A percentile compares a stretch with the other conserved stretches of the same genome.
These are phyloP conservation scores for Lerema accius DNA, from an alignment of 1,140 invertebrate genomes.

Conservation along the genomic window DNA sequence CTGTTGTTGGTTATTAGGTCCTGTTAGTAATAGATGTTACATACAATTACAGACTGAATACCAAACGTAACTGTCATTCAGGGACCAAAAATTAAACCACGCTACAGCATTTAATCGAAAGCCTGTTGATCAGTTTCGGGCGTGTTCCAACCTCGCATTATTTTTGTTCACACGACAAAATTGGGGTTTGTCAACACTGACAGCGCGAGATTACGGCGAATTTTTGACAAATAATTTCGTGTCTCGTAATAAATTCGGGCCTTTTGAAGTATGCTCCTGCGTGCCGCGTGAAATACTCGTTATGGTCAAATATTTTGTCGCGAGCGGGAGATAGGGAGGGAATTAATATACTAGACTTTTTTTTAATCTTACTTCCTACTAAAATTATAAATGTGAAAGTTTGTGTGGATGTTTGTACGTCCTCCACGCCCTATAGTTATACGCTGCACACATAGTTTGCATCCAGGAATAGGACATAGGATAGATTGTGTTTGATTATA, in stretches of 20 bases:
- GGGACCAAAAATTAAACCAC: background rate
- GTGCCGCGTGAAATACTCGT: constrained; percentile 23
- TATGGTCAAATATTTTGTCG: constrained; percentile 29
- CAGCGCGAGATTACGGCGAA: constrained; percentile 35
- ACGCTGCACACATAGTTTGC: too few species aligned
- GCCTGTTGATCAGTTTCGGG: background rate
- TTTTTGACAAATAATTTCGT: constrained; percentile 38
- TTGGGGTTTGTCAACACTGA: constrained; percentile 34
- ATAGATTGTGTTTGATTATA: too few species aligned
- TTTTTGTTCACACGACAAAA: constrained; percentile 29
- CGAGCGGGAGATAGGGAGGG: constrained; percentile 4
- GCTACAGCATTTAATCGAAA: background rate
- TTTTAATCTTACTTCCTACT: background rate
- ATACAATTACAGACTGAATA: too few species aligned
- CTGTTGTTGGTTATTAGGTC: too few species aligned
- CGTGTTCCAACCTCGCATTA: background rate
- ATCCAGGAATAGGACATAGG: too few species aligned
- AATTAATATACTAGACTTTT: constrained; percentile 2
- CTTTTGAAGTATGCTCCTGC: constrained; percentile 31
- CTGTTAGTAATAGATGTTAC: too few species aligned
- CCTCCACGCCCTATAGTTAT: too few species aligned
- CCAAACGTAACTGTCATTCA: too few species aligned
- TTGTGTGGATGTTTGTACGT: too few species aligned
- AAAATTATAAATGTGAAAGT: too few species aligned
- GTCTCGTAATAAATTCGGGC: constrained; percentile 30